Conservation (phyloP, 2,888 invertebrate genomes). For the Belgica antarctica region DNA sequence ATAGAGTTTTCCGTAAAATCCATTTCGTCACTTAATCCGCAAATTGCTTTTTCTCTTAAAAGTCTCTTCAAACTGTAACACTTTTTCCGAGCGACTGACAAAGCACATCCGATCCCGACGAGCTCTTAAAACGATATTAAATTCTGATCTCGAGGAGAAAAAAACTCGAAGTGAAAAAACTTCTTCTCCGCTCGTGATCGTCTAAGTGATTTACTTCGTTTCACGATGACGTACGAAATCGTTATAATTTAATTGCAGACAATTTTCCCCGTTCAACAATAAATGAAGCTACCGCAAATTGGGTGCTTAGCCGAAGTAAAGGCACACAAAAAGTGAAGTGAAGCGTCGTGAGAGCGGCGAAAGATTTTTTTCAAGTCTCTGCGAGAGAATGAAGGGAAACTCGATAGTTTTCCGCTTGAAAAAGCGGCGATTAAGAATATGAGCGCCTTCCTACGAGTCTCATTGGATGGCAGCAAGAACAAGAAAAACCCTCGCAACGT, state of each 20-base stretch:
- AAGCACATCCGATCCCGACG: conserved; percentile 33
- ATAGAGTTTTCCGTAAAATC: conserved; percentile 47
- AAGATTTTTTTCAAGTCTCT: no score
- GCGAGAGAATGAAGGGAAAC: neutral
- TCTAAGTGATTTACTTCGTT: conserved; percentile 22
- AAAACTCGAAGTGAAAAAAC: no score
- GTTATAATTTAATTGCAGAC: conserved; percentile 29
- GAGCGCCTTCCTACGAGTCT: conserved; percentile 8
- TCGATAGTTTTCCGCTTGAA: neutral
- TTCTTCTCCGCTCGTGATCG: neutral
- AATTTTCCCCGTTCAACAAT: conserved; percentile 10
- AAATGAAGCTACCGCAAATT: conserved; percentile 30
- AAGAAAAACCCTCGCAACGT: conserved; percentile 13
- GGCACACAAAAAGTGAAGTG: neutral
- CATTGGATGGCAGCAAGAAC: conserved; percentile 3
- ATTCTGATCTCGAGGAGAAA: neutral
- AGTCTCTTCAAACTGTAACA: neutral
- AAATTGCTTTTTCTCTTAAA: neutral
- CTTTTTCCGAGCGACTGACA: neutral
- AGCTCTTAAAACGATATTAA: conserved; percentile 31
- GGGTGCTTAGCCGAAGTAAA: conserved; percentile 14
- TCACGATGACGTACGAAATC: conserved; percentile 29
- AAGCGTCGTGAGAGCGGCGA: neutral
- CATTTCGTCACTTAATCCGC: conserved; percentile 43
- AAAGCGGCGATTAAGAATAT: neutral